A percentile compares a stretch with the other conserved stretches of the same genome.
phyloP scores from a whole-genome alignment of 2,113 vertebrate species.

The Ictalurus furcatus region DNA sequence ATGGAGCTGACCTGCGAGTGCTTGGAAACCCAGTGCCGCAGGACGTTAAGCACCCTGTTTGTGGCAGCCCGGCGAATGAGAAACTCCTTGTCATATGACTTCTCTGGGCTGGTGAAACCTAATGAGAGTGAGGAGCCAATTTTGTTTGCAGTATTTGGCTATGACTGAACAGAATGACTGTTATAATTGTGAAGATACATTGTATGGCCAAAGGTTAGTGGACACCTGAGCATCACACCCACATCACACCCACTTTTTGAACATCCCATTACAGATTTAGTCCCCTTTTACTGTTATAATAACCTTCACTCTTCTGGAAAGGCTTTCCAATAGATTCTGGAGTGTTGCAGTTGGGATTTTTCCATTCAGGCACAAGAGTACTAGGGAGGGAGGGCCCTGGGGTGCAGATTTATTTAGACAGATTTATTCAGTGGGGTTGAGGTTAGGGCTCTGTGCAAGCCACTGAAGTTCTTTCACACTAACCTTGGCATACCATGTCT shows the following conservation, averaged over 20 bases:
- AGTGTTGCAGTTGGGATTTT: background rate
- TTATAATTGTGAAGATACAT: background rate
- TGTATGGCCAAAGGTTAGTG: background rate
- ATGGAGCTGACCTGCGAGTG: constrained; percentile 86
- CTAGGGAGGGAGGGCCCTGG: background rate
- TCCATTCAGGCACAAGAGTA: background rate
- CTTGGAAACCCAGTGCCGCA: constrained; percentile 97
- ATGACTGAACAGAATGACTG: background rate
- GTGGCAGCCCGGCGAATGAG: constrained; percentile 94
- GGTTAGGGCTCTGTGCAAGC: background rate
- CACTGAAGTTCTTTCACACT: background rate
- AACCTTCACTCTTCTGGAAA: background rate
- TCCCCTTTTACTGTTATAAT: background rate
- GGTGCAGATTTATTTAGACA: background rate
- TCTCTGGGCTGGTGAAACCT: constrained; percentile 88
- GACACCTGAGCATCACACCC: background rate
- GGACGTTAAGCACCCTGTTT: constrained; percentile 92
- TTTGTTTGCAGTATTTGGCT: background rate
- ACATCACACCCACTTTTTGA: background rate
- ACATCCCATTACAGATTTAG: background rate
- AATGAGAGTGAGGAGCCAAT: constrained; percentile 16
- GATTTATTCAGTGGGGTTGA: too few relatives aligned
- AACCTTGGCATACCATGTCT: background rate
- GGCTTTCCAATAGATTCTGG: background rate
- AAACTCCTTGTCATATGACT: constrained; percentile 92